Evolutionary conservation across 2,888 invertebrate genomes (phyloP), one percentile per base, ranked within the genome.

Genomic region (Phrixothrix hirtus): DNA sequence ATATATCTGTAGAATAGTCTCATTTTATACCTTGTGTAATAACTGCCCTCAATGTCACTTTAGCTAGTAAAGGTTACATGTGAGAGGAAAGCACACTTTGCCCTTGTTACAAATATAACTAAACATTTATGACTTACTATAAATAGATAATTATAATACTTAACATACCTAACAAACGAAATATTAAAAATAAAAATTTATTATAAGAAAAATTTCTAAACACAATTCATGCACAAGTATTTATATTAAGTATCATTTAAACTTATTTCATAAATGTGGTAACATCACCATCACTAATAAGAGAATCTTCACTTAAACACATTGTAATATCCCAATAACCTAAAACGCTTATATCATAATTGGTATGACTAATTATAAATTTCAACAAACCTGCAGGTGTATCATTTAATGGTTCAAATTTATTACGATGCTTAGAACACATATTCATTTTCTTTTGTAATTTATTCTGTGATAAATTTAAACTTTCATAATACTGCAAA

Each of bases 401-500:
- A 29, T 57, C 55, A 25, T 64, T 52, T 26, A 64, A 59, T 31
- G 73, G 72, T 47, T 73, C 68, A 55, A 70, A 76, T 52, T 72
- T 75, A 37, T 73, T 71, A 58, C 76, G 66, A 61, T 81, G 81
- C 48, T 74, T 75, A 1, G 80, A 80, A 66, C 81, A 81, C 21
- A 69, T 63, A 60, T 79, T 72, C 65, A 74, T 73, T 31, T 70
- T 67, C 43, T 70, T 66, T 58, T 73, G 62, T 13, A 77, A 49
- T 63, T 79, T 75, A 32, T 71, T 64, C 1, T 74, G 68, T 1
- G 74, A 58, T 21, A 78, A 61, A 36, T 69, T 62, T 41, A 53
- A 38, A 13, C 67, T 64, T 50, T 70, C 58, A n/a, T 61, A 60
- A 48, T 62, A 53, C 52, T 76, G 74, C 55, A 72, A 76, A 73